Conservation (phyloP, 1,140 invertebrate genomes). For the Brachionus angularis region DNA sequence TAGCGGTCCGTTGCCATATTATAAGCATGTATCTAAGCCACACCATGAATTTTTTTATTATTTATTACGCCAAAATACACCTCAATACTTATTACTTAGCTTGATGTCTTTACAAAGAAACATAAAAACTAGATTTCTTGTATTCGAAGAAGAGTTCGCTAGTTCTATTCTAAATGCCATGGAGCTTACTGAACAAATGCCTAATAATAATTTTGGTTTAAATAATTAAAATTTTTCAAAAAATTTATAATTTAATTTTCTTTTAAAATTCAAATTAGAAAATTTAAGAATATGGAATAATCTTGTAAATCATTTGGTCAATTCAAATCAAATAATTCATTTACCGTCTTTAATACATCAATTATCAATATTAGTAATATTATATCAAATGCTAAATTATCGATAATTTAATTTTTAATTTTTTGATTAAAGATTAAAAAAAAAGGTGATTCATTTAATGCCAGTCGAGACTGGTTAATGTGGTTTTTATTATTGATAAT, state of each 20-base stretch:
- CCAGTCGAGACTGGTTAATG: slow-evolving; percentile 41
- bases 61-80: slow-evolving; percentile 22
- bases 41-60: slow-evolving; percentile 29
- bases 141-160: slow-evolving; percentile 17
- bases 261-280: slow-evolving; percentile 22
- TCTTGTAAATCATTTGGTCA: slow-evolving; percentile 7
- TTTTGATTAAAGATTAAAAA: not conserved
- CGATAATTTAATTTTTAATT: not conserved
- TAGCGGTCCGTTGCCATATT: slow-evolving; percentile 40
- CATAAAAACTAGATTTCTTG: slow-evolving; percentile 7
- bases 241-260: not conserved
- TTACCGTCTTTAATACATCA: slow-evolving; percentile 2
- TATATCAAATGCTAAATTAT: not conserved
- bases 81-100: slow-evolving; percentile 21
- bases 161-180: slow-evolving; percentile 1
- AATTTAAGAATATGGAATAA: slow-evolving; percentile 42
- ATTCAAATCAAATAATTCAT: slow-evolving; percentile 27
- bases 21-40: slow-evolving; percentile 33
- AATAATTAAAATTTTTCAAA: not conserved
- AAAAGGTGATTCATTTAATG: not conserved
- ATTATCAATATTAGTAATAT: not conserved
- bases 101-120: slow-evolving; percentile 10
- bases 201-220: slow-evolving; percentile 14
- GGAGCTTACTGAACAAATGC: slow-evolving; percentile 30
- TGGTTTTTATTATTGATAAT: slow-evolving; percentile 39